These are phyloP conservation scores for Oryctolagus cuniculus DNA, from an alignment of 2,113 vertebrate species.

Conservation along the genomic window DNA sequence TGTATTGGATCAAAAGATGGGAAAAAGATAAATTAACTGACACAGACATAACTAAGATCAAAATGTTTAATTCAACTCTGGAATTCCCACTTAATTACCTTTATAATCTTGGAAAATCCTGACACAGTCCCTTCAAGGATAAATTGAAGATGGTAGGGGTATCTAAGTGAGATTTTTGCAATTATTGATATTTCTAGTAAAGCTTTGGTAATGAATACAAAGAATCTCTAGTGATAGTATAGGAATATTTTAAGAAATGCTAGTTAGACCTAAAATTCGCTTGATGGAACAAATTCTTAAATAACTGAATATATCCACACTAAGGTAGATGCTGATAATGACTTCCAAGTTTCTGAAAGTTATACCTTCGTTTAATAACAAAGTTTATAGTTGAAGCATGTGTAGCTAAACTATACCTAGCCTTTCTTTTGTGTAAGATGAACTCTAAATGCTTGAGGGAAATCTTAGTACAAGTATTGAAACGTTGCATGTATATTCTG, in stretches of 20 bases:
- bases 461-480: not conserved
- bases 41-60: not conserved
- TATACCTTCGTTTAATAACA: not conserved
- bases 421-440: not conserved
- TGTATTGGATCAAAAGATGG: not conserved
- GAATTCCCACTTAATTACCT: not conserved
- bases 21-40: constrained; percentile 1
- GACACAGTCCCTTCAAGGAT: not conserved
- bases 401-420: not conserved
- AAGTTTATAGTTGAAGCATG: not conserved
- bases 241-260: not conserved
- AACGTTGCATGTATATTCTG: not conserved
- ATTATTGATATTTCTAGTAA: not conserved
- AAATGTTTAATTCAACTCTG: not conserved
- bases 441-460: not conserved
- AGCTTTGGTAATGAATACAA: not conserved
- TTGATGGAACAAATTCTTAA: not conserved
- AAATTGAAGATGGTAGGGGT: not conserved
- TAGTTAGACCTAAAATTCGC: not conserved
- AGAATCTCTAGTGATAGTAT: not conserved
- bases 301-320: not conserved
- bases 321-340: not conserved
- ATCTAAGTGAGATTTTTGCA: not conserved
- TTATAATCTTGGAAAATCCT: not conserved
- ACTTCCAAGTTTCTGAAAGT: constrained; percentile 1